These are phyloP conservation scores for Pelobates fuscus DNA, from an alignment of 2,113 vertebrate species.

Conservation along the genomic window DNA sequence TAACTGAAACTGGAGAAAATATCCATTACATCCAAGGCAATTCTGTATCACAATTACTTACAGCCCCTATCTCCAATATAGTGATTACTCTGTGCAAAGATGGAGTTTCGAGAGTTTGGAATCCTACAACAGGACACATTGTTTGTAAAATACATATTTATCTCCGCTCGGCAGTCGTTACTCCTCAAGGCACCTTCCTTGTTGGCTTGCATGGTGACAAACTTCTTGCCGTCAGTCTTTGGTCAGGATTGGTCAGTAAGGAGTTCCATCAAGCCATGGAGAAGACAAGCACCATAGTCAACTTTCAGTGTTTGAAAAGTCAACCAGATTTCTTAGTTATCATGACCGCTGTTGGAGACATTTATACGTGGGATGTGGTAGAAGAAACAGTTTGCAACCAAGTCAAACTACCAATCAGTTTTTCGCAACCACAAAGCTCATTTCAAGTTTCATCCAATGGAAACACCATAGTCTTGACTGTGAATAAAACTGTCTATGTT, in stretches of 20 bases:
- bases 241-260: constrained; percentile 71
- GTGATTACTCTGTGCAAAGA: constrained; percentile 68
- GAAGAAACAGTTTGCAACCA: constrained; percentile 71
- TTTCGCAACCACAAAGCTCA: constrained; percentile 55
- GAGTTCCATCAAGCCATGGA: constrained; percentile 60
- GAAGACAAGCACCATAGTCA: constrained; percentile 56
- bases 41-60: constrained; percentile 62
- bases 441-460: constrained; percentile 69
- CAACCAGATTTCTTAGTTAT: constrained; percentile 71
- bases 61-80: constrained; percentile 65
- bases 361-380: constrained; percentile 75
- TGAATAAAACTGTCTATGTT: constrained; percentile 58
- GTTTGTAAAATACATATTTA: constrained; percentile 67
- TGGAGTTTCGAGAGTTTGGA: constrained; percentile 70
- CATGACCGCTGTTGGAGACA: constrained; percentile 59
- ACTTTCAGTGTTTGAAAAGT: constrained; percentile 65
- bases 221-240: constrained; percentile 73
- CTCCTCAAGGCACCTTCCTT: constrained; percentile 73
- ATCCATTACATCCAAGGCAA: constrained; percentile 60
- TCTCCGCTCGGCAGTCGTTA: constrained; percentile 65
- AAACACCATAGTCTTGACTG: constrained; percentile 62
- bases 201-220: constrained; percentile 60
- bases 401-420: constrained; percentile 62
- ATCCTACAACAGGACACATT: constrained; percentile 58
- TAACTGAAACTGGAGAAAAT: constrained; percentile 64